Percentiles rank a stretch among this genome's conserved stretches.
Conservation (phyloP, 2,113 vertebrate genomes). For the Siniperca knerii region DNA sequence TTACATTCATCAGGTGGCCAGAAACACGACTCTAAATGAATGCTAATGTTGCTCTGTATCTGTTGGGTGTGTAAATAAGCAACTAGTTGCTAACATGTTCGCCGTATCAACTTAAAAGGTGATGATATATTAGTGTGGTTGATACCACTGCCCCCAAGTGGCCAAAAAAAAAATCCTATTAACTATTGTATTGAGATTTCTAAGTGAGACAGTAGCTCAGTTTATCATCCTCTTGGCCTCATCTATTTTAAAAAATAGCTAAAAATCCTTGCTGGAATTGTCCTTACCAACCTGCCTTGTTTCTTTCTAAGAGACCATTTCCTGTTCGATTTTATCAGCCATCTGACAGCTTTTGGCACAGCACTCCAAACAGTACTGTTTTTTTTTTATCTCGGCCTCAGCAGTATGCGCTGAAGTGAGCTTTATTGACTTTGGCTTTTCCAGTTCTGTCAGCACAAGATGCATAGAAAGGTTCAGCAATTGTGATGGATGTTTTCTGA, state of each 20-base stretch:
- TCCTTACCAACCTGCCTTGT: slow-evolving; percentile 19
- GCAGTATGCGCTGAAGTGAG: slow-evolving; percentile 36
- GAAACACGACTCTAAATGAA: background rate
- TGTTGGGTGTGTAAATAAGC: background rate
- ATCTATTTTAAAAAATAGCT: slow-evolving; percentile 29
- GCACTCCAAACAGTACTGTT: slow-evolving; percentile 42
- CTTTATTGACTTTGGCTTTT: slow-evolving; percentile 68
- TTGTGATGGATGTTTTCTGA: slow-evolving; percentile 31
- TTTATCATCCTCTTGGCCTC: slow-evolving; percentile 14
- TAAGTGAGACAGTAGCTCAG: slow-evolving; percentile 1
- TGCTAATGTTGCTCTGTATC: background rate
- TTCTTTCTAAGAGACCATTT: slow-evolving; percentile 54
- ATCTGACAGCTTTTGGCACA: slow-evolving; percentile 60
- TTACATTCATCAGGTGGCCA: background rate
- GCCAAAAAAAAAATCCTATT: background rate
- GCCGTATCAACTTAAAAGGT: background rate
- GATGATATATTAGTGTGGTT: background rate
- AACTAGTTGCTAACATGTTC: background rate
- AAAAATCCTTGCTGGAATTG: slow-evolving; percentile 27
- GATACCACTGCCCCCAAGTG: background rate
- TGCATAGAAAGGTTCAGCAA: slow-evolving; percentile 24
- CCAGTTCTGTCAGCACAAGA: slow-evolving; percentile 58
- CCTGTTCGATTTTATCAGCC: slow-evolving; percentile 60
- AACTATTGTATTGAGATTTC: slow-evolving; percentile 12
- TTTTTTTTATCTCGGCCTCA: slow-evolving; percentile 58